phyloP scores from a whole-genome alignment of 2,888 invertebrate species.

The Cephus spinipes region DNA sequence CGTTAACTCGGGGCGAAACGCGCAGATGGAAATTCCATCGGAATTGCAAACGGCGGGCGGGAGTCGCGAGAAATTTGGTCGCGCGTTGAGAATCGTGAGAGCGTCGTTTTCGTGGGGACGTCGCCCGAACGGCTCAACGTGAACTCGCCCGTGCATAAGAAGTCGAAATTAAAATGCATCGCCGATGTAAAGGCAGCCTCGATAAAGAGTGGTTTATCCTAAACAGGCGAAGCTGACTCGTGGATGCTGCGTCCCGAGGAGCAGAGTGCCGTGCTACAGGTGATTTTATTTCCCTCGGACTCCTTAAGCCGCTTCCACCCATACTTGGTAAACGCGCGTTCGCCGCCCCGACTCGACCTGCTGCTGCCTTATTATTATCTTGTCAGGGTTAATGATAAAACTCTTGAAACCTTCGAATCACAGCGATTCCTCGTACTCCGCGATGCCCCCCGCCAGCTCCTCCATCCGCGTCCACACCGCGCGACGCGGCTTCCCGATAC shows the following conservation, averaged over 20 bases:
- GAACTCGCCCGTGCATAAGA: neutral
- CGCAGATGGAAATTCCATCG: neutral
- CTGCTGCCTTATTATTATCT: neutral
- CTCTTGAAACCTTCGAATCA: neutral
- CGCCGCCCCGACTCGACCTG: neutral
- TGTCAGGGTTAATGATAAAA: constrained; percentile 1
- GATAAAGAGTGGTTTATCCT: constrained; percentile 28
- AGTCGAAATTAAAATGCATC: constrained; percentile 21
- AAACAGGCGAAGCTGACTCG: constrained; percentile 19
- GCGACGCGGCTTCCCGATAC: neutral
- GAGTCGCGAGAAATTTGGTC: neutral
- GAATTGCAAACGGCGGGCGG: neutral
- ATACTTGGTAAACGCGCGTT: constrained; percentile 5
- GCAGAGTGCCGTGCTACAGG: constrained; percentile 3
- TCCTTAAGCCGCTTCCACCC: constrained; percentile 27
- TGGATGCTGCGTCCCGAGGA: neutral
- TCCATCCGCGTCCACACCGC: neutral
- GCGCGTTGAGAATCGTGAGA: neutral
- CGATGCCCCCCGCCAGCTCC: neutral
- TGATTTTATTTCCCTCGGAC: constrained; percentile 26
- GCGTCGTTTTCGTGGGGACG: neutral
- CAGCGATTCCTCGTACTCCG: neutral
- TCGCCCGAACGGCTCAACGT: neutral
- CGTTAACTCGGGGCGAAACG: neutral
- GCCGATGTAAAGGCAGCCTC: constrained; percentile 18